Conservation (phyloP, 2,888 invertebrate genomes). For the Xylota segnis region DNA sequence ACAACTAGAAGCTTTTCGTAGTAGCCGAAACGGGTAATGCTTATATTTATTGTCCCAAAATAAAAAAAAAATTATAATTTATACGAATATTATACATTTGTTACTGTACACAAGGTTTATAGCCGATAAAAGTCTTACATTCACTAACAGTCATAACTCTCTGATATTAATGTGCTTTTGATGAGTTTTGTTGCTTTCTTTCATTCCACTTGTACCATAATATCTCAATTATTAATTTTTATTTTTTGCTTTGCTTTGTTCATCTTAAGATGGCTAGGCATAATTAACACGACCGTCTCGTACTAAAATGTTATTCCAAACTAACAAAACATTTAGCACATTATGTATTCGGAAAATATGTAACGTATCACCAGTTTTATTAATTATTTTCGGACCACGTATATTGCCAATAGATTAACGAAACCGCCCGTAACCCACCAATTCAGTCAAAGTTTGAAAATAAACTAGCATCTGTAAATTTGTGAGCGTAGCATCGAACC, state of each 20-base stretch:
- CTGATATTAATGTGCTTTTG: slow-evolving; percentile 42
- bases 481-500: slow-evolving; percentile 47
- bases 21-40: slow-evolving; percentile 3
- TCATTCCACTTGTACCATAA: slow-evolving; percentile 30
- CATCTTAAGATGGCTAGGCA: background rate
- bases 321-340: background rate
- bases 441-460: slow-evolving; percentile 62
- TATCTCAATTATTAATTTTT: slow-evolving; percentile 33
- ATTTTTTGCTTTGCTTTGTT: slow-evolving; percentile 11
- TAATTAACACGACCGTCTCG: slow-evolving; percentile 1
- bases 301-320: slow-evolving; percentile 3
- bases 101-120: background rate
- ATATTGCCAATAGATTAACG: background rate
- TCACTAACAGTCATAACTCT: slow-evolving; percentile 23
- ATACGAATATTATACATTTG: background rate
- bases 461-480: slow-evolving; percentile 67
- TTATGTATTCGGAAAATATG: background rate
- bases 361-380: slow-evolving; percentile 1
- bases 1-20: background rate
- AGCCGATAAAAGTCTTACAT: slow-evolving; percentile 7
- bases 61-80: background rate
- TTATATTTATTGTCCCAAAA: slow-evolving; percentile 16
- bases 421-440: slow-evolving; percentile 22
- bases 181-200: slow-evolving; percentile 32
- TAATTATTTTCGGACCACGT: slow-evolving; percentile 14